Evolutionary conservation across 2,113 vertebrate species (phyloP).

Genomic region (Oenanthe oenanthe): DNA sequence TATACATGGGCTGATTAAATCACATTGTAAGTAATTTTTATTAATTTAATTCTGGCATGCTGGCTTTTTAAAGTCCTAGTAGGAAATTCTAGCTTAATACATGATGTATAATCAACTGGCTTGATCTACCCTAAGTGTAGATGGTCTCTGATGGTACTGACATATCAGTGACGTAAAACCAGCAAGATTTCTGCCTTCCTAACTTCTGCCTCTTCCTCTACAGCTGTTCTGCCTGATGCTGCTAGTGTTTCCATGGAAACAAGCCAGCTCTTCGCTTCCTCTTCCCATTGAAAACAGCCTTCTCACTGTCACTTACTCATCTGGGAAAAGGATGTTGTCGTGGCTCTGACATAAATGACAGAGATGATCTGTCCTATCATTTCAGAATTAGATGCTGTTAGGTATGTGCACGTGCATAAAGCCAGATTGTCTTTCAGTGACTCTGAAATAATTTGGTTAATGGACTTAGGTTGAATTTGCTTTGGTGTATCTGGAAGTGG

Average conservation of each 20-base stretch:
- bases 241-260: constrained; percentile 95
- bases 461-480: neutral
- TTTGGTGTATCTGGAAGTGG: neutral
- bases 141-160: neutral
- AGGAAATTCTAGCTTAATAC: neutral
- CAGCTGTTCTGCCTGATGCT: constrained; percentile 82
- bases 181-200: constrained; percentile 50
- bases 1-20: neutral
- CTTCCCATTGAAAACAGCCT: constrained; percentile 88
- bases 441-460: neutral
- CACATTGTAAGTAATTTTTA: neutral
- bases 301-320: constrained; percentile 80
- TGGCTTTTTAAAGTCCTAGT: neutral
- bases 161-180: constrained; percentile 40
- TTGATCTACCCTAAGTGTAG: neutral
- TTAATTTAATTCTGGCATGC: neutral
- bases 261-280: constrained; percentile 85
- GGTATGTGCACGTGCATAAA: neutral
- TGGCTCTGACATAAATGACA: constrained; percentile 68
- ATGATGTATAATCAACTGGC: neutral
- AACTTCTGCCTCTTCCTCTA: constrained; percentile 74
- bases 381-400: constrained; percentile 49
- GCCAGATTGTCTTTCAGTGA: neutral
- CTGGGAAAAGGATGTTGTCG: constrained; percentile 73
- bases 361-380: constrained; percentile 59